These are phyloP conservation scores for Apolygus lucorum DNA, from an alignment of 1,140 invertebrate genomes.

Conservation along the genomic window DNA sequence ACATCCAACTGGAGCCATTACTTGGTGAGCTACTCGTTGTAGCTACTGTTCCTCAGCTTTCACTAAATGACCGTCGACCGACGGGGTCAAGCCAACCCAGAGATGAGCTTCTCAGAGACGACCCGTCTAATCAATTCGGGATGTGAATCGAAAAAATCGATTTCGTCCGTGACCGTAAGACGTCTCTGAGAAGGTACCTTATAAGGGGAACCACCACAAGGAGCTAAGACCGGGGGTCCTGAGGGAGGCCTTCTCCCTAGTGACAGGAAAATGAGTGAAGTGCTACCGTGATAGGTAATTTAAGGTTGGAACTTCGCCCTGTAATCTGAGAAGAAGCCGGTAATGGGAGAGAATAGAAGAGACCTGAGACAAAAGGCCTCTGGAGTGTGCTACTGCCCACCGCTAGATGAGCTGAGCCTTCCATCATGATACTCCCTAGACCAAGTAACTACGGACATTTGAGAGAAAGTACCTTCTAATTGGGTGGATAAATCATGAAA, in stretches of 20 bases:
- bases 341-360: conserved; percentile 13
- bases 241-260: not conserved
- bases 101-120: not conserved
- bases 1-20: too few species aligned
- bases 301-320: not conserved
- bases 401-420: too few species aligned
- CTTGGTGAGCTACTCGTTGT: too few species aligned
- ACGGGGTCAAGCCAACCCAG: too few species aligned
- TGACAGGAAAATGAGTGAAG: conserved; percentile 15
- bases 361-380: not conserved
- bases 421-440: too few species aligned
- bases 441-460: too few species aligned
- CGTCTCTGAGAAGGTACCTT: not conserved
- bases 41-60: too few species aligned
- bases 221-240: not conserved
- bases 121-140: not conserved
- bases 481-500: too few species aligned
- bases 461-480: too few species aligned
- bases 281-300: conserved; percentile 15
- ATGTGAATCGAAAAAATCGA: conserved; percentile 1
- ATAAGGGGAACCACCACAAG: not conserved
- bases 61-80: too few species aligned
- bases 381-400: conserved; percentile 3
- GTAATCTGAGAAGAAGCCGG: conserved; percentile 14
- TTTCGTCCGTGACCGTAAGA: not conserved